Percentiles rank a stretch among this genome's conserved stretches.
Evolutionary conservation across 2,888 invertebrate species (phyloP).

Genomic region (Herminia tarsipennalis): DNA sequence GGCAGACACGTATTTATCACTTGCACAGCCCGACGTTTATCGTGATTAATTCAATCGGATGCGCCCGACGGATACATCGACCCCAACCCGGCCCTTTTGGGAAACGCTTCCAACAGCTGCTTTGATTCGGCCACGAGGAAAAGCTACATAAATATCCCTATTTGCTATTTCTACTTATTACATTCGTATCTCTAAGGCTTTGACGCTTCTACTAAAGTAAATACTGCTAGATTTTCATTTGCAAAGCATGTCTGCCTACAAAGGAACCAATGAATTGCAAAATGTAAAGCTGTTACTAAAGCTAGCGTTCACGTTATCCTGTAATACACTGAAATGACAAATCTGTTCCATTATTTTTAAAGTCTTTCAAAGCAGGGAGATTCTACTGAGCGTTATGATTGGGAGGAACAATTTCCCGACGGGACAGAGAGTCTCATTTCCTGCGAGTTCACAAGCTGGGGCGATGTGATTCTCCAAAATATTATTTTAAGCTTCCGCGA

Average conservation of each 20-base stretch:
- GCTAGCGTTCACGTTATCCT: constrained; percentile 53
- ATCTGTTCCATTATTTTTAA: constrained; percentile 74
- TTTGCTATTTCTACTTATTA: constrained; percentile 26
- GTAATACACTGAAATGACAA: constrained; percentile 70
- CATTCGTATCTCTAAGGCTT: constrained; percentile 14
- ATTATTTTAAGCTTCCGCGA: constrained; percentile 80
- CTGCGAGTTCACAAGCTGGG: constrained; percentile 67
- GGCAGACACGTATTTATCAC: constrained; percentile 47
- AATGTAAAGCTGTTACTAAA: constrained; percentile 44
- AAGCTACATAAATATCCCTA: constrained; percentile 36
- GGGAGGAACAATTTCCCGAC: constrained; percentile 81
- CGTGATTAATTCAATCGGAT: constrained; percentile 80
- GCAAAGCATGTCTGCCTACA: constrained; percentile 5
- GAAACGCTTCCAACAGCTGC: constrained; percentile 61
- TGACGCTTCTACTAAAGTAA: constrained; percentile 15
- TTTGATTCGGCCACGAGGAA: constrained; percentile 54
- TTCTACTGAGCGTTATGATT: constrained; percentile 79
- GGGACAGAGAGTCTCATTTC: constrained; percentile 82
- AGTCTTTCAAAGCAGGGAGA: constrained; percentile 73
- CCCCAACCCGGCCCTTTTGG: constrained; percentile 60
- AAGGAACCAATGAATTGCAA: constrained; percentile 41
- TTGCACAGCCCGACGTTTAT: constrained; percentile 58
- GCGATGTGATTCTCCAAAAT: constrained; percentile 72
- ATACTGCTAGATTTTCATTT: constrained; percentile 14
- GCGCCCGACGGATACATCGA: constrained; percentile 65